Base-by-base conservation (phyloP, 2,113 vertebrate genomes). In the Corythoichthys haematopterus region DNA sequence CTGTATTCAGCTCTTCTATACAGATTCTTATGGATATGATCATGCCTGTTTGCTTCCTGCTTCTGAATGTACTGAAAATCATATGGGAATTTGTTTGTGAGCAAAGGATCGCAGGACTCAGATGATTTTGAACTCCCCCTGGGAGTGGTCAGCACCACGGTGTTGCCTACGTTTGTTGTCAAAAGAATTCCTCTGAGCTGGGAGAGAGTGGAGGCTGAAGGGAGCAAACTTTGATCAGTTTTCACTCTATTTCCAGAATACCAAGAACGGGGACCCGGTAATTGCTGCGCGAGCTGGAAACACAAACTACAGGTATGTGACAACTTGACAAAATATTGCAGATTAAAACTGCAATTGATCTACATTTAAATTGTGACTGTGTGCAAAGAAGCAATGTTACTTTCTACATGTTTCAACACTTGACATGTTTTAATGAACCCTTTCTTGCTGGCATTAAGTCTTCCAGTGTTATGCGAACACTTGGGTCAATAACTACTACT, bases 111-210 rank as follows among this genome's bases (percentile, higher is more conserved):
- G 72, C 90, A 90, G 90, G 92, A 92, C 90, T 90, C 90, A 81
- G 88, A 86, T 83, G 89, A 90, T 68, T 75, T 76, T 68, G 69
- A 56, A 47, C 81, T 87, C 55, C 80, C 77, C 67, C n/a, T 83
- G 89, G 91, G 90, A 89, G 88, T 86, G 90, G 89, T 88, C 87
- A 89, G 82, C 83, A 84, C 84, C 87, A 84, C 85, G 20, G 83
- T 82, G 84, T 78, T 80, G 83, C 80, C 81, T 85, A 79, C 85
- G 38, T 16, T 16, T 64, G 79, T 88, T 84, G 77, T 84, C 84
- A 78, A 80, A 79, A 86, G 82, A 87, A 84, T 90, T 88, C 79
- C 87, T 85, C 76, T 65, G 56, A 79, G 72, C 75, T 80, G 74
- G 75, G 75, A 84, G 75, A 77, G 77, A 79, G 76, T 71, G 81